These are phyloP conservation scores for Adelosebastes latens DNA, from an alignment of 2,797 vertebrate species.

Conservation along the genomic window DNA sequence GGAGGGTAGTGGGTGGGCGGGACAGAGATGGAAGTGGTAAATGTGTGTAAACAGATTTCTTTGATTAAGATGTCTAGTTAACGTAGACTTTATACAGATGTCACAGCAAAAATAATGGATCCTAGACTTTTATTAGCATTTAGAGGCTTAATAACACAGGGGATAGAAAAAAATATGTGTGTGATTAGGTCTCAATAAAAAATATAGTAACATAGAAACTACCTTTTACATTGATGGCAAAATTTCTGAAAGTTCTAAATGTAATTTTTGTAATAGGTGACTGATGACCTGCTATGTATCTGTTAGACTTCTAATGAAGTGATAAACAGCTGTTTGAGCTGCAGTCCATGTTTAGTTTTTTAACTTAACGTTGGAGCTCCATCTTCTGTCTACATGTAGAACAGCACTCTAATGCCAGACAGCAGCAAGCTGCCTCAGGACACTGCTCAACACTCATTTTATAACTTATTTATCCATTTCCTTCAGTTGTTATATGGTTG, in stretches of 20 bases:
- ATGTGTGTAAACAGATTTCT: conserved; percentile 25
- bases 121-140: not conserved
- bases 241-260: not conserved
- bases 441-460: not conserved
- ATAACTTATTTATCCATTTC: not conserved
- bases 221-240: not conserved
- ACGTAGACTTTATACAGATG: not conserved
- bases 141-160: not conserved
- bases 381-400: conserved; percentile 26
- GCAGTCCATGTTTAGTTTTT: not conserved
- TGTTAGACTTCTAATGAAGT: not conserved
- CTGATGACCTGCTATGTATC: no score
- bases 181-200: not conserved
- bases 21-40: no score
- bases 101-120: not conserved
- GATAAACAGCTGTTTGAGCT: not conserved
- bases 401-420: not conserved
- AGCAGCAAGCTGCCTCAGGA: not conserved
- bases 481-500: not conserved
- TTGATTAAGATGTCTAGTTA: not conserved
- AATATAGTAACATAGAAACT: not conserved
- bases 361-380: conserved; percentile 30
- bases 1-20: not conserved
- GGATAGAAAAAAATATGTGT: no score
- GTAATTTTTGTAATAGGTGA: rapidly evolving